Base-by-base conservation (phyloP, 2,113 vertebrate species). In the Alexandromys fortis region DNA sequence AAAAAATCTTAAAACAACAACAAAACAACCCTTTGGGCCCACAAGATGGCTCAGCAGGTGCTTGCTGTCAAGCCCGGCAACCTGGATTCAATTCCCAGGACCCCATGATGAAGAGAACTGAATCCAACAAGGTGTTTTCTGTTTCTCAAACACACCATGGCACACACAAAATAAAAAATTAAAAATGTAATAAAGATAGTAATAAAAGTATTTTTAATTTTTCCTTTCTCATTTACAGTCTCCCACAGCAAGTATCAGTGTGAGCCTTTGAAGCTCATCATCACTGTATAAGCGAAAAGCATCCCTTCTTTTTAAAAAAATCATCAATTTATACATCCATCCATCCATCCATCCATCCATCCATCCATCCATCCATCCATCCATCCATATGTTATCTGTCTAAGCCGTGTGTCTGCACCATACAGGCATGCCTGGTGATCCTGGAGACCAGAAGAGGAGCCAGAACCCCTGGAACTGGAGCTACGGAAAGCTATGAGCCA, bases 151-250 rank as follows among this genome's bases (percentile, higher is more conserved):
- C n/a, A 82, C 22, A 42, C n/a, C 58, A 45, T 3, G 42, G 26
- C 24, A 45, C 81, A 65, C 58, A 63, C 55, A 58, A n/a, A 82
- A 38, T 82, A 82, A 26, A n/a, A 58, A 24, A 24, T 24, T 38
- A 38, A n/a, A 82, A 61, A 28, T 28, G 12, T 61, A 38, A 38
- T 19, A 55, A 79, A n/a, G 52, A 2, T 12, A 55, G 19, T 30
- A 55, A n/a, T 17, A 42, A n/a, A n/a, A 49, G 55, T 61, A 22
- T 8, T n/a, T 91, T 75, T 47, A 87, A 70, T 73, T 91, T 91
- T 75, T 3, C 89, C 47, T 79, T 49, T 89, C 58, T 89, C 22
- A 70, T 19, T 97, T 58, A 92, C 30, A 49, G 30, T 94, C 72
- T 55, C 13, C 35, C 79, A 63, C 24, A 79, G 55, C 45, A 70